Evolutionary conservation across 2,888 invertebrate genomes (phyloP).

Genomic region (Ischnura elegans): DNA sequence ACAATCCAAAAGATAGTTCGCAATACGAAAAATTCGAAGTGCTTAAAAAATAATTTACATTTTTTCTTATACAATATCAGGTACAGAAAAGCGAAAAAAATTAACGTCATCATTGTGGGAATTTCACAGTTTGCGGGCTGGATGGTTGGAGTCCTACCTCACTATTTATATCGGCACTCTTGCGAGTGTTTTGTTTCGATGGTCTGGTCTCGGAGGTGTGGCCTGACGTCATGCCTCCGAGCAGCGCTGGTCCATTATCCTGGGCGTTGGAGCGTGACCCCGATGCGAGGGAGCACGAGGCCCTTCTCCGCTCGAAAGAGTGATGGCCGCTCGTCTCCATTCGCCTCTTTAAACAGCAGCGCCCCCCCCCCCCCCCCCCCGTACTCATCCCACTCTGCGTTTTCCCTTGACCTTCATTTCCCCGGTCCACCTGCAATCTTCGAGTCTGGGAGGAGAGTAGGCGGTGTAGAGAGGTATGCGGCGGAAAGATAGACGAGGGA

Average conservation of each 20-base stretch:
- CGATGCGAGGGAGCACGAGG: neutral
- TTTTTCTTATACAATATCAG: no score
- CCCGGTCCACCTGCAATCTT: neutral
- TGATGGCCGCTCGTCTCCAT: neutral
- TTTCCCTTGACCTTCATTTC: conserved; percentile 33
- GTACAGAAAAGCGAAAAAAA: no score
- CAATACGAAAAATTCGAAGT: no score
- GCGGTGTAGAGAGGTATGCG: neutral
- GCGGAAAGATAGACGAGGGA: neutral
- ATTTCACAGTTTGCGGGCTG: no score
- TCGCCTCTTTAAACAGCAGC: no score
- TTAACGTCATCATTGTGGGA: no score
- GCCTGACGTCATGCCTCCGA: neutral
- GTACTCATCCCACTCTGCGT: neutral
- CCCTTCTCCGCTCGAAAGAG: neutral
- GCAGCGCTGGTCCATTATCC: neutral
- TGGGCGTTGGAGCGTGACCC: neutral
- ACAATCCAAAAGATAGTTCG: no score
- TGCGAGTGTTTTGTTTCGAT: neutral
- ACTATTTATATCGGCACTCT: neutral
- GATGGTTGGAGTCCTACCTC: no score
- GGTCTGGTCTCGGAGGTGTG: neutral
- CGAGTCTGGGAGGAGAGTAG: neutral
- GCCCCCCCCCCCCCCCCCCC: no score
- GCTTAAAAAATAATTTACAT: no score